Base-by-base conservation (phyloP, 37 sponge, comb jelly and placozoan species). In the Eunapius fragilis region DNA sequence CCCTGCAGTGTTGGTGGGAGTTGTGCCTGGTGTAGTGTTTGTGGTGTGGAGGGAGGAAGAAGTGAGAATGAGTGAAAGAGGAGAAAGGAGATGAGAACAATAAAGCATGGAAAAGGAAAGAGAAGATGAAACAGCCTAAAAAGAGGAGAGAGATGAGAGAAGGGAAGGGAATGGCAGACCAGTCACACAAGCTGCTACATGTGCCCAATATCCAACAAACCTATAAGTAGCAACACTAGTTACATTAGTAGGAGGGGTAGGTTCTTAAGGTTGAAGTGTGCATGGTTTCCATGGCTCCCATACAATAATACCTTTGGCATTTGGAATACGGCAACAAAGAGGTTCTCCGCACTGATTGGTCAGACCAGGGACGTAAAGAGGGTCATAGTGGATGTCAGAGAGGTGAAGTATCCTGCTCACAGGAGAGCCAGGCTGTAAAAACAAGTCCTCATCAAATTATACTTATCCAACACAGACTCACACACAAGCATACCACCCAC, bases 291-390 rank as follows among this genome's bases (percentile, higher is more conserved):
- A 58, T 4, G 58, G 58, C 22, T 19, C 58, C 58, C 7, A 41
- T 9, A 3, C 41, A 41, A 41, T n/a, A n/a, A n/a, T n/a, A n/a
- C 58, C 58, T 58, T 58, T 58, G 14, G 58, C 58, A 58, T 58
- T 87, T 26, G 89, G 86, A 6, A 80, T 86, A 38, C 93, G 69
- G 70, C 95, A 94, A 45, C 95, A 94, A 22, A 91, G 86, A 2
- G 91, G 95, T 80, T 94, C 95, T 17, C 89, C 92, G 50, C 95
- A 94, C n/a, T 94, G 84, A 37, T 77, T 77, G 78, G 26, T 80
- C 35, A 80, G 41, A 24, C 92, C 92, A 19, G 50, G 68, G 38
- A 81, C 86, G 84, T 94, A 94, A 31, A 72, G 37, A 37, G 76
- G 67, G 81, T 94, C 95, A 69, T 86, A 67, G 69, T 94, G 95